Evolutionary conservation across 2,888 invertebrate species (phyloP).

Genomic region (Cinara cedri): DNA sequence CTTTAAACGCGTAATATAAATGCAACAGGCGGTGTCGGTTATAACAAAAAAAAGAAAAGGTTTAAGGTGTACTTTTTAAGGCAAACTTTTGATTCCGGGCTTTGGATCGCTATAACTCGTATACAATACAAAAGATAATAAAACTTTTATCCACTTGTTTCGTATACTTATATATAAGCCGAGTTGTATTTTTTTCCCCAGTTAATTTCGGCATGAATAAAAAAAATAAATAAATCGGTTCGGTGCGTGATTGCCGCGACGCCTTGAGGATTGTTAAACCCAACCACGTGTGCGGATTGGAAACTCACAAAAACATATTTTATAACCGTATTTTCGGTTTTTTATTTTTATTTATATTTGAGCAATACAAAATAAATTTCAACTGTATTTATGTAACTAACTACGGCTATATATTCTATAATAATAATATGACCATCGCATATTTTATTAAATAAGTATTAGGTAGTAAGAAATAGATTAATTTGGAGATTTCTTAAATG

Average conservation of each 20-base stretch:
- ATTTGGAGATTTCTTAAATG: too few species aligned
- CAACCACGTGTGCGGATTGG: neutral
- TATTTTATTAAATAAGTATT: too few species aligned
- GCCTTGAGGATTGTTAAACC: neutral
- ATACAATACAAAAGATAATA: slow-evolving; percentile 35
- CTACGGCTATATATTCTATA: too few species aligned
- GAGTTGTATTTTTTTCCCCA: slow-evolving; percentile 32
- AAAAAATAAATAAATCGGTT: slow-evolving; percentile 30
- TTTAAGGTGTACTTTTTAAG: slow-evolving; percentile 48
- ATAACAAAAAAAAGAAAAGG: slow-evolving; percentile 39
- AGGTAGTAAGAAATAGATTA: too few species aligned
- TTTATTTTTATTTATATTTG: too few species aligned
- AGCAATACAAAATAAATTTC: too few species aligned
- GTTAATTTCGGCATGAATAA: slow-evolving; percentile 42
- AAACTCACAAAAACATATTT: neutral
- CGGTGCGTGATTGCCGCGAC: neutral
- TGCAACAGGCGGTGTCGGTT: slow-evolving; percentile 52
- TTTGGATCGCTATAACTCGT: neutral
- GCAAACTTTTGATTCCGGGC: slow-evolving; percentile 38
- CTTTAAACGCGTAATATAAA: slow-evolving; percentile 46
- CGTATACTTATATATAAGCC: neutral
- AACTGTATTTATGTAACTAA: too few species aligned
- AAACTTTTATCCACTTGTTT: slow-evolving; percentile 38
- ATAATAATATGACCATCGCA: too few species aligned
- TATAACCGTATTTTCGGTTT: too few species aligned